These are phyloP conservation scores for Dryobotodes eremita DNA, from an alignment of 2,888 invertebrate species.

Conservation along the genomic window DNA sequence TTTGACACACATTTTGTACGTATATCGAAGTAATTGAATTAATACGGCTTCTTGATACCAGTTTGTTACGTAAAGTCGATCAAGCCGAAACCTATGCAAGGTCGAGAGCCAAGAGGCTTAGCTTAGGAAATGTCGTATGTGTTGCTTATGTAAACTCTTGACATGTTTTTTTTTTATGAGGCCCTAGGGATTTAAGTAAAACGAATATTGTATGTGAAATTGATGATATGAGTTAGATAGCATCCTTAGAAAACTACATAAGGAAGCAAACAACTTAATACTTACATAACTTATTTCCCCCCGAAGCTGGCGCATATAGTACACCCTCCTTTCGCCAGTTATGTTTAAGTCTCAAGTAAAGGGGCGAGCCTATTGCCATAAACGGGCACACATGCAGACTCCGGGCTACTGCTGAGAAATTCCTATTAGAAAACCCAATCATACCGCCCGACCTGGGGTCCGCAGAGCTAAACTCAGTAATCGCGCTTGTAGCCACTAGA, in stretches of 20 bases:
- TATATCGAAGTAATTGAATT: slow-evolving; percentile 43
- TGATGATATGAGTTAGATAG: background rate
- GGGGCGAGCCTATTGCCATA: background rate
- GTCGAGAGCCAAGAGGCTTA: slow-evolving; percentile 48
- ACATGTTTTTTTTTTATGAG: slow-evolving; percentile 6
- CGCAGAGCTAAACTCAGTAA: no score
- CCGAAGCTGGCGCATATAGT: background rate
- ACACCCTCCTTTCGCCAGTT: no score
- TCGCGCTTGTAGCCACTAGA: background rate
- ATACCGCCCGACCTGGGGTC: background rate
- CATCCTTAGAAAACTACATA: background rate
- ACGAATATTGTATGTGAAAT: background rate
- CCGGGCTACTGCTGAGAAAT: background rate
- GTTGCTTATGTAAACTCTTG: slow-evolving; percentile 26
- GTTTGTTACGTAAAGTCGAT: slow-evolving; percentile 50
- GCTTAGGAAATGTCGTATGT: slow-evolving; percentile 27
- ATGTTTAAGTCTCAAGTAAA: background rate
- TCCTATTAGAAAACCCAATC: background rate
- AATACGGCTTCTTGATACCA: slow-evolving; percentile 56
- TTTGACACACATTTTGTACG: slow-evolving; percentile 6
- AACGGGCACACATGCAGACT: background rate
- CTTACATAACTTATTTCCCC: no score
- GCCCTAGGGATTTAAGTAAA: background rate
- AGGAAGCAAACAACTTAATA: no score
- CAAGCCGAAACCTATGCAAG: slow-evolving; percentile 58